Base-by-base conservation (phyloP, 2,797 vertebrate genomes). In the Manis javanica region DNA sequence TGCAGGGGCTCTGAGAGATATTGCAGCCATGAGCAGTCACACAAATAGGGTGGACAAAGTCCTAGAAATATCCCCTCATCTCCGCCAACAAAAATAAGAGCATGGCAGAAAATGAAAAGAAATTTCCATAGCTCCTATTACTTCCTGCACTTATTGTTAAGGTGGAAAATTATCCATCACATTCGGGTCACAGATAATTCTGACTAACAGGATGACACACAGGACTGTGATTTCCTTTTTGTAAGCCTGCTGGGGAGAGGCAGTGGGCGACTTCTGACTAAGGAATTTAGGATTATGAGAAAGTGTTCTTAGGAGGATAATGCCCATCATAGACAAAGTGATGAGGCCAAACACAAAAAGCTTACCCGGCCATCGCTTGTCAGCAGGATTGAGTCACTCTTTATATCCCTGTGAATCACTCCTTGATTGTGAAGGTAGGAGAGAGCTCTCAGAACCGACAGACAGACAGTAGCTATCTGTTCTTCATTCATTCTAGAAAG, bases 361-460 rank as follows among this genome's bases (percentile, higher is more conserved):
- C 99, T 99, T 98, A 99, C 99, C 98, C 99, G 98, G 96, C 99
- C 99, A 2, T 99, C 99, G 3, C 99, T 99, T 85, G 99, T 99
- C 93, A 99, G 99, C 57, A 99, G 99, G 97, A 99, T 99, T 88
- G 99, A 99, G 98, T 99, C 99, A 12, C 99, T 99, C 98, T 99
- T 99, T 96, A 99, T 99, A 98, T 99, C 99, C 1, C 99, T 99
- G 99, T 99, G 99, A 98, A 99, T 99, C 97, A 99, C 99, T 5
- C 99, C 99, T 98, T 99, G 99, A 24, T 99, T 99, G 98, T 99
- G 99, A 96, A 99, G 99, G 98, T 99, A 99, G 87, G 99, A 99
- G 96, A 99, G 98, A 3, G 99, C 99, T 97, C 99, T 99, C 96
- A 99, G 98, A 96, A 99, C 99, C 0, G 99, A 99, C 97, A 99